Evolutionary conservation across 2,888 invertebrate genomes (phyloP), one percentile per base, ranked within the genome.

Genomic region (Euspilapteryx auroguttella): DNA sequence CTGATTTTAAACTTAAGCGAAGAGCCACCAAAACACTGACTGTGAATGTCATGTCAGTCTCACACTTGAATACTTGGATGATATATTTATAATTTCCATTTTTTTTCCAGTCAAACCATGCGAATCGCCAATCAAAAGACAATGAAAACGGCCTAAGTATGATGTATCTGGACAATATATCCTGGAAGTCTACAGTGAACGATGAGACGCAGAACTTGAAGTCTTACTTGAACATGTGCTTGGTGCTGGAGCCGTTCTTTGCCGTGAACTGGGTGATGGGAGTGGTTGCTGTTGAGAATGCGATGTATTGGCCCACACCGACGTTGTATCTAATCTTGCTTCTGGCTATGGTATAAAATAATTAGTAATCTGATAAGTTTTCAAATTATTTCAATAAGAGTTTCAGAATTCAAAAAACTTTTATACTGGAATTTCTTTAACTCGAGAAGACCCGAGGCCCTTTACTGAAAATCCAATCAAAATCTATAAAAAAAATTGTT

Each of bases 181-280:
- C 78, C 1, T 58, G 62, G 51, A 76, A 75, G 41, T 68, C 69
- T 49, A 55, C 47, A 11, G 69, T 68, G 58, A 63, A 64, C 26
- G 59, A 65, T 0, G 79, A 80, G 47, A 73, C 81, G 21, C 76
- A 78, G 30, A 80, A 80, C 33, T 58, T 81, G 35, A 81, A 82
- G 47, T 63, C 71, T 28, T 79, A 83, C 37, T 52, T 83, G 32
- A 80, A 81, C 45, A 55, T 83, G 3, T 79, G 85, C 26, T 78
- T 86, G 24, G 78, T 83, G n/a, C 53, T 87, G 40, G 81, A 87
- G 44, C 86, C 86, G 10, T 79, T 83, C 36, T 85, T 85, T 44
- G 82, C 83, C 8, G 79, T 86, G 12, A 82, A 85, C 41, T 87
- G 87, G 87, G 86, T 86, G 39, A 79, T 86, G 55, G 84, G 84